phyloP scores from a whole-genome alignment of 2,888 invertebrate species.

The Leptinotarsa juncta region DNA sequence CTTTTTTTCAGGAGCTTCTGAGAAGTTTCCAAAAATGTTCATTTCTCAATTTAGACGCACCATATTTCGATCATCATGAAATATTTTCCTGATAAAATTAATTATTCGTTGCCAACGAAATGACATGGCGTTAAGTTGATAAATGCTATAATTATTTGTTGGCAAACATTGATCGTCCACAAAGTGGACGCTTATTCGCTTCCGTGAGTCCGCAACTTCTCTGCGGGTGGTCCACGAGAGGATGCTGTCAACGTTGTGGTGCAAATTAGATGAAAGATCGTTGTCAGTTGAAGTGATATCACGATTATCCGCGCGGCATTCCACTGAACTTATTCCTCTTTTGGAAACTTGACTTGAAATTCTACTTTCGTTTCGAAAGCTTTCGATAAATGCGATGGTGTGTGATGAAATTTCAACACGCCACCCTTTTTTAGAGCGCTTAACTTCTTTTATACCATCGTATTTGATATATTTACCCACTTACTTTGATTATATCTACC shows the following conservation, averaged over 20 bases:
- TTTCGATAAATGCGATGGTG: background rate
- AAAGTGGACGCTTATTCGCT: background rate
- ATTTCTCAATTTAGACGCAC: too few relatives aligned
- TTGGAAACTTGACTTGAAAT: conserved; percentile 1
- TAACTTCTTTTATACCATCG: background rate
- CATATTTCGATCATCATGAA: too few relatives aligned
- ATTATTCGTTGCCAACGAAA: background rate
- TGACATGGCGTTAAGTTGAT: background rate
- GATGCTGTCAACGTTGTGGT: background rate
- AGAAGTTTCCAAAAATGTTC: too few relatives aligned
- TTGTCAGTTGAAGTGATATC: conserved; percentile 17
- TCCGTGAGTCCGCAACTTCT: conserved; percentile 8
- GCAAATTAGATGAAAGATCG: conserved; percentile 15
- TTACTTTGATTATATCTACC: too few relatives aligned
- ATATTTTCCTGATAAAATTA: background rate
- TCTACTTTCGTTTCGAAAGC: background rate
- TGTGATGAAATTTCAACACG: background rate
- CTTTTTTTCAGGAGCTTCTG: too few relatives aligned
- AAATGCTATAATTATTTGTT: background rate
- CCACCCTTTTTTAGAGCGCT: background rate
- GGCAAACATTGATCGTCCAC: background rate
- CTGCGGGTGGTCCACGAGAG: background rate
- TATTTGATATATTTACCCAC: too few relatives aligned
- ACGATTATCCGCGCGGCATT: background rate
- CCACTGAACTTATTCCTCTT: background rate